Conservation (phyloP, 2,888 invertebrate species). For the Macrosoma leucophasiata region DNA sequence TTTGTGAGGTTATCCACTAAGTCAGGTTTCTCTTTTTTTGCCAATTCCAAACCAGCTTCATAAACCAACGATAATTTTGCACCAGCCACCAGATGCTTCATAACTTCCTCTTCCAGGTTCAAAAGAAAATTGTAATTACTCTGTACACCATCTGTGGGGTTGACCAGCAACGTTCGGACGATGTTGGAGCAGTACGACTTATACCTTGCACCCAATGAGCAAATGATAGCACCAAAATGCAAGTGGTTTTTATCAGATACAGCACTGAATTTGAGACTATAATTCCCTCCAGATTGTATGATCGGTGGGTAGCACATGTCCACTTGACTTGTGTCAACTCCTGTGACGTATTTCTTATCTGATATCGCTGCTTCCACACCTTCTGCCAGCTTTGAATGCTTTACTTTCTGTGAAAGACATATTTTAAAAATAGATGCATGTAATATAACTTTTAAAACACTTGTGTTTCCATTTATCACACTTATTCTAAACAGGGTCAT, state of each 20-base stretch:
- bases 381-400: slow-evolving; percentile 95
- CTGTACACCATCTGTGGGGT: slow-evolving; percentile 87
- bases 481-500: no score
- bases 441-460: no score
- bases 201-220: slow-evolving; percentile 95
- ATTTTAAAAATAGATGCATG: slow-evolving; percentile 4
- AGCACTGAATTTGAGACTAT: slow-evolving; percentile 97
- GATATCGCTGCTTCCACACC: slow-evolving; percentile 94
- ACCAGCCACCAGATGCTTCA: slow-evolving; percentile 89
- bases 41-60: slow-evolving; percentile 85
- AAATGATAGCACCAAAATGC: slow-evolving; percentile 97
- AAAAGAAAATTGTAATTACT: slow-evolving; percentile 95
- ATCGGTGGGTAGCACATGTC: slow-evolving; percentile 99
- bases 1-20: slow-evolving; percentile 94
- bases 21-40: slow-evolving; percentile 90
- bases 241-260: slow-evolving; percentile 94
- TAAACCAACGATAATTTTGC: slow-evolving; percentile 91
- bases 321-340: slow-evolving; percentile 90
- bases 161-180: slow-evolving; percentile 95
- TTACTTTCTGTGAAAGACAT: slow-evolving; percentile 85
- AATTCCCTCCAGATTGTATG: slow-evolving; percentile 98
- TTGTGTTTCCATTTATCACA: no score
- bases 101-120: slow-evolving; percentile 91
- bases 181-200: slow-evolving; percentile 99
- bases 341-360: slow-evolving; percentile 97